Conservation (phyloP, 1,140 invertebrate species). For the Brachionus rotundiformis region DNA sequence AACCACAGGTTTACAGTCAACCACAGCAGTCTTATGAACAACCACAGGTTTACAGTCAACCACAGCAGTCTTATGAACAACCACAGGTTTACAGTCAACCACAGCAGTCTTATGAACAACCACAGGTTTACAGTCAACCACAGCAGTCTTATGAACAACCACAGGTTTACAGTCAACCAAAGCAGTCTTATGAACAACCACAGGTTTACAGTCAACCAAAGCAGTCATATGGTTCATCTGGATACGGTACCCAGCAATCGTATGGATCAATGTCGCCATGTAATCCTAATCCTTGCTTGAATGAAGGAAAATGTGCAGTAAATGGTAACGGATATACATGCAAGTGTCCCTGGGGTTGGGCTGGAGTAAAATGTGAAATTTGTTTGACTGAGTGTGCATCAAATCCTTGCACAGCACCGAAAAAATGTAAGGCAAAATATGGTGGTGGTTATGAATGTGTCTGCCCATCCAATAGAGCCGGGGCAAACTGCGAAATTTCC, state of each 20-base stretch:
- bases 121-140: not conserved
- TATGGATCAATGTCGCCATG: not conserved
- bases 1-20: not conserved
- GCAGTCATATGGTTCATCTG: not conserved
- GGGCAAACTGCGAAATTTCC: slow-evolving; percentile 48
- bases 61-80: not conserved
- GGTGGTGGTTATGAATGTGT: slow-evolving; percentile 56
- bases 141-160: not conserved
- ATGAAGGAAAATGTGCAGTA: slow-evolving; percentile 49
- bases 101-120: not conserved
- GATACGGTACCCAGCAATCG: not conserved
- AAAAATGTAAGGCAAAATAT: slow-evolving; percentile 55
- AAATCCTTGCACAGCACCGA: slow-evolving; percentile 56
- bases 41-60: not conserved
- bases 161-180: not conserved
- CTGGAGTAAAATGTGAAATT: slow-evolving; percentile 54
- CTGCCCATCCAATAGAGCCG: slow-evolving; percentile 23
- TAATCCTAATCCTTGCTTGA: slow-evolving; percentile 45
- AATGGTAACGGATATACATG: slow-evolving; percentile 35
- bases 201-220: not conserved
- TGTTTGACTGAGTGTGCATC: slow-evolving; percentile 56
- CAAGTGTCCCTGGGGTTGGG: slow-evolving; percentile 50
- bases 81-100: not conserved
- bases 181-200: not conserved
- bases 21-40: not conserved